Evolutionary conservation across 1,140 invertebrate species (phyloP).

Genomic region (Pseudomyrmex pallidus): DNA sequence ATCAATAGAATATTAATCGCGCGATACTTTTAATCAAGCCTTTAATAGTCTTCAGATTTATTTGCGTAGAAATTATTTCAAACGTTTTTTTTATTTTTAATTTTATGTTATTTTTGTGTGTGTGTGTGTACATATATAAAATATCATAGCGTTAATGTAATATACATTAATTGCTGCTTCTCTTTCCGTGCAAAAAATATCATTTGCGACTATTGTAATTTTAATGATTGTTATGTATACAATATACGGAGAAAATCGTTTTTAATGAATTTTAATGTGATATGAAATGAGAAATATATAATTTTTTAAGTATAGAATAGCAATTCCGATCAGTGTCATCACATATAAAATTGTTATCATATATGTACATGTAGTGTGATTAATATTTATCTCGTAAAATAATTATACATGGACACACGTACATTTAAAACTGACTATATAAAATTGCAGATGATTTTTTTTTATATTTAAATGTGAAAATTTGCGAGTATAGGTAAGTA

Average conservation of each 20-base stretch:
- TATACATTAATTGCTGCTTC: too few species aligned
- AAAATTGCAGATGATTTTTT: too few species aligned
- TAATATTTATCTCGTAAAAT: slow-evolving; percentile 11
- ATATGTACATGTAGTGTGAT: neutral
- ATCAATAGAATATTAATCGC: neutral
- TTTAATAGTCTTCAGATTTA: too few species aligned
- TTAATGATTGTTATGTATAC: neutral
- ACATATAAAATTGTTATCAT: neutral
- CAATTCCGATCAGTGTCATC: neutral
- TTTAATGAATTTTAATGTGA: slow-evolving; percentile 30
- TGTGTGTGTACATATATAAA: neutral
- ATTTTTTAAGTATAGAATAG: neutral
- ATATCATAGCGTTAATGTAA: neutral
- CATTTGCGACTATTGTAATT: slow-evolving; percentile 11
- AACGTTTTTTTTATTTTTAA: neutral
- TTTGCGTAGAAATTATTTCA: too few species aligned
- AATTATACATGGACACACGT: too few species aligned
- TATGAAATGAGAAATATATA: neutral
- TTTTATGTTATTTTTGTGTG: neutral
- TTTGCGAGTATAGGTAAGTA: neutral
- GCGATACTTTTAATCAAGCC: too few species aligned
- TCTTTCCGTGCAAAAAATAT: neutral
- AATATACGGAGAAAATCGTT: slow-evolving; percentile 9
- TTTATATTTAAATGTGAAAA: too few species aligned
- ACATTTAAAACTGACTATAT: too few species aligned